Evolutionary conservation across 2,888 invertebrate genomes (phyloP).

Genomic region (Chaetoderma sp.): DNA sequence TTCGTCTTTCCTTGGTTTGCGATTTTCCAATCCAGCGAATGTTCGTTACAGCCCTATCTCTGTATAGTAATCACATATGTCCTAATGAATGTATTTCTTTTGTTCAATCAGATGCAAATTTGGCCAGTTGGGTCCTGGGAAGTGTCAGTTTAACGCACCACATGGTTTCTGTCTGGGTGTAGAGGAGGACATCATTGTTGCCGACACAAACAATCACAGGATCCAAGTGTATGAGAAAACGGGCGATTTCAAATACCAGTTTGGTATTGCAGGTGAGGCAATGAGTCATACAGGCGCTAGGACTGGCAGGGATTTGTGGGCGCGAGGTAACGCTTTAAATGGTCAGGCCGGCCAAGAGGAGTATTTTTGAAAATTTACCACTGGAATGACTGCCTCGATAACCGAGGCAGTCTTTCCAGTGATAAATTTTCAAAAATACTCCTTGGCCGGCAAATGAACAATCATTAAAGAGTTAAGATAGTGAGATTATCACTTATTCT

Average conservation of each 20-base stretch:
- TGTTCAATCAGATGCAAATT: slow-evolving; percentile 79
- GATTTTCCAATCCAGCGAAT: too few species aligned
- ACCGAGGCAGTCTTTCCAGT: too few species aligned
- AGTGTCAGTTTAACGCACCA: slow-evolving; percentile 95
- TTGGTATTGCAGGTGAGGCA: slow-evolving; percentile 91
- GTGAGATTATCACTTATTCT: too few species aligned
- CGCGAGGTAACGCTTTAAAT: neutral
- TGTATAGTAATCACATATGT: neutral
- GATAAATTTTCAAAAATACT: too few species aligned
- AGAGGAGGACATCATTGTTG: slow-evolving; percentile 96
- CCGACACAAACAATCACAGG: slow-evolving; percentile 95
- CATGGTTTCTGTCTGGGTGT: slow-evolving; percentile 96
- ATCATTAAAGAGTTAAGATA: too few species aligned
- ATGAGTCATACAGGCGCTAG: too few species aligned
- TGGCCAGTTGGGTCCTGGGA: slow-evolving; percentile 91
- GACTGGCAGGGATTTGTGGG: neutral
- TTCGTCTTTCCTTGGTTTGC: too few species aligned
- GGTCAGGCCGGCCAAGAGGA: too few species aligned
- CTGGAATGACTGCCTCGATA: too few species aligned
- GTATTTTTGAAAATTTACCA: too few species aligned
- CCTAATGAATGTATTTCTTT: neutral
- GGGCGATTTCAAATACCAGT: slow-evolving; percentile 92
- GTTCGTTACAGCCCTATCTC: too few species aligned
- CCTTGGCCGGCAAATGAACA: too few species aligned
- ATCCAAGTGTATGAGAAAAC: slow-evolving; percentile 95